A percentile compares a stretch with the other conserved stretches of the same genome.
phyloP scores from a whole-genome alignment of 2,113 vertebrate species.

The Brienomyrus brachyistius region DNA sequence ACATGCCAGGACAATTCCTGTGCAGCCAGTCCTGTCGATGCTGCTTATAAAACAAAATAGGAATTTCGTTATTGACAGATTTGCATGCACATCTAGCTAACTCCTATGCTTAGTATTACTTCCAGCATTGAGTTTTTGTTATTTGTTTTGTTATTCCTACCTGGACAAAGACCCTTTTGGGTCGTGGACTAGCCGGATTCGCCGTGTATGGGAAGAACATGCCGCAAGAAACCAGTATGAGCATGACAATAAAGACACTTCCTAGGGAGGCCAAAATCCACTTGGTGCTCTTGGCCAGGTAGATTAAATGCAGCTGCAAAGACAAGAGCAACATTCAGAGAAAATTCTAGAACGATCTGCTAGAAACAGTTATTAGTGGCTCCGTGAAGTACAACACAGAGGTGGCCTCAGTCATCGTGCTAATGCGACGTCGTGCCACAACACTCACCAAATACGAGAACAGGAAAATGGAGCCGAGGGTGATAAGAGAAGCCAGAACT shows the following conservation, averaged over 20 bases:
- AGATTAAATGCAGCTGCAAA: conserved; percentile 84
- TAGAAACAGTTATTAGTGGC: neutral
- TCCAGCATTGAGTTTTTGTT: neutral
- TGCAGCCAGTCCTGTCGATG: neutral
- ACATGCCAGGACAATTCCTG: neutral
- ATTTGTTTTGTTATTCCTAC: conserved; percentile 47
- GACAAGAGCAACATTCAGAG: neutral
- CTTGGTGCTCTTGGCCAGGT: conserved; percentile 78
- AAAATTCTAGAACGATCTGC: neutral
- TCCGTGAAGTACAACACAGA: neutral
- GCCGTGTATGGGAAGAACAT: conserved; percentile 84
- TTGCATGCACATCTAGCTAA: neutral
- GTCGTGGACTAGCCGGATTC: conserved; percentile 68
- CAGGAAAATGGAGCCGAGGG: conserved; percentile 69
- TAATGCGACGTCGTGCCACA: neutral
- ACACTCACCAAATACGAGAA: conserved; percentile 88
- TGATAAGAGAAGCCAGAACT: conserved; percentile 75
- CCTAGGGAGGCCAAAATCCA: conserved; percentile 67
- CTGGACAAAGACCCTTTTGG: conserved; percentile 89
- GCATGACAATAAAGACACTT: conserved; percentile 61
- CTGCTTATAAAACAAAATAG: neutral
- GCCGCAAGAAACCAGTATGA: conserved; percentile 78
- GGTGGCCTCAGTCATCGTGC: neutral
- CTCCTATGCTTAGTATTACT: neutral
- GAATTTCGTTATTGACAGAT: neutral